A percentile compares a stretch with the other conserved stretches of the same genome.
Conservation (phyloP, 2,888 invertebrate species). For the Callimorpha dominula region DNA sequence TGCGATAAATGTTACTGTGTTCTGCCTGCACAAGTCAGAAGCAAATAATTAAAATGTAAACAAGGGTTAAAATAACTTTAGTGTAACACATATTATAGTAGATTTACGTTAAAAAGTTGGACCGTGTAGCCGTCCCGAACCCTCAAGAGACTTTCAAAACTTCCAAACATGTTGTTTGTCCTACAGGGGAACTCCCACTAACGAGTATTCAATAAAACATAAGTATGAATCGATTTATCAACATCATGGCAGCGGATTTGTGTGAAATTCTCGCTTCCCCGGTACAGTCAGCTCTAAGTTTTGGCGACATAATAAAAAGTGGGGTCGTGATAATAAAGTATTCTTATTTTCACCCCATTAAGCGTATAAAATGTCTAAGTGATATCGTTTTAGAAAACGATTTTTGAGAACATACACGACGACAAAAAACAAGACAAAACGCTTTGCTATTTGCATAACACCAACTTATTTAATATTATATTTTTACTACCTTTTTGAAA, state of each 20-base stretch:
- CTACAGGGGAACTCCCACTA: conserved; percentile 35
- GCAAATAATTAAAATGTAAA: conserved; percentile 41
- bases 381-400: conserved; percentile 17
- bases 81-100: conserved; percentile 25
- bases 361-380: conserved; percentile 22
- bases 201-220: conserved; percentile 57
- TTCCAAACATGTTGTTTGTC: conserved; percentile 38
- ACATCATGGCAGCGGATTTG: conserved; percentile 43
- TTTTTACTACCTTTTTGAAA: not conserved
- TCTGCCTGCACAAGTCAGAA: conserved; percentile 21
- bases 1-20: conserved; percentile 29
- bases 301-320: conserved; percentile 35
- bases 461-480: not conserved
- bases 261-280: conserved; percentile 25
- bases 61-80: conserved; percentile 29
- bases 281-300: conserved; percentile 28
- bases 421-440: conserved; percentile 4
- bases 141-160: conserved; percentile 29
- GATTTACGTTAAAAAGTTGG: conserved; percentile 27
- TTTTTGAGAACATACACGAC: conserved; percentile 14
- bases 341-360: conserved; percentile 42
- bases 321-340: conserved; percentile 38
- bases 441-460: conserved; percentile 5
- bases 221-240: conserved; percentile 58
- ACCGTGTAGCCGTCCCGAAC: conserved; percentile 1